These are phyloP conservation scores for Griposia aprilina DNA, from an alignment of 2,888 invertebrate genomes.

Conservation along the genomic window DNA sequence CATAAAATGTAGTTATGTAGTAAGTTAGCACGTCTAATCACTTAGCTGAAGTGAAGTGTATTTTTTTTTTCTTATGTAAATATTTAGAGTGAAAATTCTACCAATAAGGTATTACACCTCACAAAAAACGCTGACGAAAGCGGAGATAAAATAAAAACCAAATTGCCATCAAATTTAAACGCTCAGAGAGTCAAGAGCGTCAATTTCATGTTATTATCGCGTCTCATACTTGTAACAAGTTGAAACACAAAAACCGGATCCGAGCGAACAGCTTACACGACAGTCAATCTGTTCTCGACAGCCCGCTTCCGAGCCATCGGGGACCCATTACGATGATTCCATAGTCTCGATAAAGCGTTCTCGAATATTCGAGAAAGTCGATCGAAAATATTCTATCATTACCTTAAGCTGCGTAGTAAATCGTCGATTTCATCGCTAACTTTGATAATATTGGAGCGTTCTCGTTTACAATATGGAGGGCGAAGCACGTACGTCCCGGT, in stretches of 20 bases:
- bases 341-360: slow-evolving; percentile 73
- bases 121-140: slow-evolving; percentile 46
- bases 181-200: slow-evolving; percentile 54
- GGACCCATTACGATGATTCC: slow-evolving; percentile 73
- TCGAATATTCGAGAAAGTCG: slow-evolving; percentile 73
- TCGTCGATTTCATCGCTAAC: slow-evolving; percentile 79
- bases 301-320: slow-evolving; percentile 63
- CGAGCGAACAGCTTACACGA: slow-evolving; percentile 57
- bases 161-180: slow-evolving; percentile 57
- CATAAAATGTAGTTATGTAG: background rate
- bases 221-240: slow-evolving; percentile 64
- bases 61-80: slow-evolving; percentile 14
- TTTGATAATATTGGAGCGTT: slow-evolving; percentile 78
- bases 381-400: slow-evolving; percentile 82
- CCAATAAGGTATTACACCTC: slow-evolving; percentile 49
- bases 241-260: slow-evolving; percentile 66
- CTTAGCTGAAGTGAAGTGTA: slow-evolving; percentile 8
- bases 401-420: slow-evolving; percentile 79
- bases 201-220: slow-evolving; percentile 62
- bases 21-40: slow-evolving; percentile 14
- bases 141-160: slow-evolving; percentile 59
- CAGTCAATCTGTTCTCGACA: slow-evolving; percentile 65
- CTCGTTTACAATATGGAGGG: slow-evolving; percentile 78
- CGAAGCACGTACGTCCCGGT: slow-evolving; percentile 67
- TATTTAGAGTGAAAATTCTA: slow-evolving; percentile 13